Evolutionary conservation across 2,797 vertebrate species (phyloP), one percentile per base, ranked within the genome.

Genomic region (Hippoglossus hippoglossus): DNA sequence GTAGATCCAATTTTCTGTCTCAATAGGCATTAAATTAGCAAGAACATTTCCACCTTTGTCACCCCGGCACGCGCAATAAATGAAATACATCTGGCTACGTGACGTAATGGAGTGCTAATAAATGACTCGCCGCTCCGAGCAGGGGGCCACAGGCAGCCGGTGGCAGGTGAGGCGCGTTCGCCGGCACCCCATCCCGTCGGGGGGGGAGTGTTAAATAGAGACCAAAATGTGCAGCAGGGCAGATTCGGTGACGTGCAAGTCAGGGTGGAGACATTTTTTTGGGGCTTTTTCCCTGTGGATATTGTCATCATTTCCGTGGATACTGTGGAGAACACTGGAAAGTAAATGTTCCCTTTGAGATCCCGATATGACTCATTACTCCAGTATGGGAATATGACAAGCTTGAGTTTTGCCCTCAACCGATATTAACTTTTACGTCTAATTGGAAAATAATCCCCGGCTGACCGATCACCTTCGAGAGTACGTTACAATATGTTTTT

Each of bases 11-110:
- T 94, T 93, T 94, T 94, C 92, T 91, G 91, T 94, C 92, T 94
- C 91, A 93, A 92, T 91, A 90, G 90, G 89, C 88, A 90, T 93
- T 94, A 92, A 93, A 94, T 95, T 94, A 95, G 92, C 88, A 86
- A 84, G 91, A 92, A 92, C 88, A 91, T 91, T 91, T 87, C 86
- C 80, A 84, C 85, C 84, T 80, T 84, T 59, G 85, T 93, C 91
- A 88, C 90, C 91, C 67, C 85, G 31, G 71, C 73, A 76, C 84
- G 58, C 83, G 85, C 90, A 89, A 91, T 88, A 91, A 93, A 91
- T 88, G 83, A 83, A 89, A 87, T 89, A 88, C 82, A 89, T 88
- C 92, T 90, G 89, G 80, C 75, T 70, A 82, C 56, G 70, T 84
- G 90, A 88, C 89, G 92, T 91, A 91, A 93, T 76, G 72, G 74